Evolutionary conservation across 2,888 invertebrate genomes (phyloP), one percentile per base, ranked within the genome.

Genomic region (Atethmia centrago): DNA sequence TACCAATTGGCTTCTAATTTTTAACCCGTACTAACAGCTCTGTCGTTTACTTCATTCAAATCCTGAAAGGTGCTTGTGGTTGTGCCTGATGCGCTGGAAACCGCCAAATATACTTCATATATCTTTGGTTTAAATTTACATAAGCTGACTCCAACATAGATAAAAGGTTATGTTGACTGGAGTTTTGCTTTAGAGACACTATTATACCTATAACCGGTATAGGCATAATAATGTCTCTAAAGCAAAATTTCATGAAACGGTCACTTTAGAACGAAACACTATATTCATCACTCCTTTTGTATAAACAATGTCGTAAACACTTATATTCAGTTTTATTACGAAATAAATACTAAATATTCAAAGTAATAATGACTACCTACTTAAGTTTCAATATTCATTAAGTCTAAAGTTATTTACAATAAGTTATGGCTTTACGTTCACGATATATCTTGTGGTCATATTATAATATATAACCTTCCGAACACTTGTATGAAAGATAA

Each of bases 321-420:
- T 9, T 51, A 45, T 9, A 58, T 76, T 51, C 21, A 58, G n/a
- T 51, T 61, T 77, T 61, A 71, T 80, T 65, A 56, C 28, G 25
- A 76, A 63, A 71, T 68, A 51, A 49, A 68, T 64, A 71, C 3
- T 68, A 51, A 67, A 65, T 78, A 66, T 66, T 66, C 68, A 49
- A 55, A 72, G n/a, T 36, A 72, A 66, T 83, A 63, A 80, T 40
- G 40, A 25, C 25, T 69, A 56, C 45, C 25, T 69, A 56, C 45
- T 66, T 72, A 45, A 28, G 62, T 72, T 80, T 67, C 12, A 75
- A 66, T 71, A 80, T 71, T 84, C 69, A 84, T 75, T 74, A 74
- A 63, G 40, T 72, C 36, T 58, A 14, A 64, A 45, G 31, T 42
- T 72, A 66, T 78, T 80, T 63, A 69, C 68, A 55, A 42, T 66